phyloP scores from a whole-genome alignment of 2,888 invertebrate genomes.

The Xestia ashworthii region DNA sequence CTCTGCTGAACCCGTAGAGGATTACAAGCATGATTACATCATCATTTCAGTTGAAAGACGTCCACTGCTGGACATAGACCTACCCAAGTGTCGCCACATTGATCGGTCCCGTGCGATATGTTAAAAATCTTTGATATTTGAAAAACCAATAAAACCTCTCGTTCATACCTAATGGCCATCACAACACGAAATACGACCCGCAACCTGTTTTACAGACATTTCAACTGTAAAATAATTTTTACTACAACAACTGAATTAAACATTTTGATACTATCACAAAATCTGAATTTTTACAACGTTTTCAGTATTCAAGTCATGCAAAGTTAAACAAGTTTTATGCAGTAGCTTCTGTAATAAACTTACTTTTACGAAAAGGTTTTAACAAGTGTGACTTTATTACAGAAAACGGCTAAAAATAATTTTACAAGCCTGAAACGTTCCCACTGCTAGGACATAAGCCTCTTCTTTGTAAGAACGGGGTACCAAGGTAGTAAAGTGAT shows the following conservation, averaged over 20 bases:
- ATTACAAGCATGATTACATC: too few species aligned
- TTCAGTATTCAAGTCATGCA: conserved; percentile 45
- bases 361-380: neutral
- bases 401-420: neutral
- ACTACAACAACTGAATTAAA: conserved; percentile 71
- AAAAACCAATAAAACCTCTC: neutral
- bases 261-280: conserved; percentile 67
- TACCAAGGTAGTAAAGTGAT: too few species aligned
- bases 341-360: conserved; percentile 23
- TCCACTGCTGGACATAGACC: too few species aligned
- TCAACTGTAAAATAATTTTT: conserved; percentile 71
- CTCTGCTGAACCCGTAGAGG: neutral
- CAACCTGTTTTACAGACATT: conserved; percentile 60
- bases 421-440: neutral
- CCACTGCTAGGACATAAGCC: neutral
- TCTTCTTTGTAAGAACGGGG: neutral
- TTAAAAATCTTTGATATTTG: neutral
- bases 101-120: neutral
- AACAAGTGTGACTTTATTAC: neutral
- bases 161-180: conserved; percentile 10
- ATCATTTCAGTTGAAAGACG: too few species aligned
- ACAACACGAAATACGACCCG: conserved; percentile 27
- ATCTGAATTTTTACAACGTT: conserved; percentile 59
- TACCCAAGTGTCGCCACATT: too few species aligned
- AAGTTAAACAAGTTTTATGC: conserved; percentile 35